Base-by-base conservation (phyloP, 23 tunicate species). In the Botrylloides violaceus region DNA sequence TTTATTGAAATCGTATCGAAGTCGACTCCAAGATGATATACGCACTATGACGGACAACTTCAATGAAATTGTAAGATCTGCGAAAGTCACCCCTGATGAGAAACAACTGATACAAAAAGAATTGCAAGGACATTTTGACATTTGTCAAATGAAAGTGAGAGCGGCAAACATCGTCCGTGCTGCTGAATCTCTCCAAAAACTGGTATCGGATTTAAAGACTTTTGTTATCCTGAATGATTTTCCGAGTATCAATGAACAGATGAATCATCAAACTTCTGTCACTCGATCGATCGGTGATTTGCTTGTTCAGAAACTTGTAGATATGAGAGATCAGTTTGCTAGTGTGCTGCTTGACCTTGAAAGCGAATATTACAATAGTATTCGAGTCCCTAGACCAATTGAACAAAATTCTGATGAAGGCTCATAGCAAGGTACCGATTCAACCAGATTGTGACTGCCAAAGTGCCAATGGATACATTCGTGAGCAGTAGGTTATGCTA, bases 121-220 rank as follows among this genome's bases (percentile, higher is more conserved):
- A 53, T 62, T 83, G 0, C 94, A 85, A 49, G 76, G 72, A 23
- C 66, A 73, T 66, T 85, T 61, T 68, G 94, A 85, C 70, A 58
- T 76, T 59, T 85, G 79, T 61, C 94, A 85, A 76, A 81, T 81
- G 86, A 70, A 85, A 66, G 96, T 88, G 18, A 37, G 96, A 32
- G 83, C 96, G 21, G 88, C 96, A 23, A 88, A 88, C 36, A 82
- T 88, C 27, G 96, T 88, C 0, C 64, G 96, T 34, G 96, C 96
- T 2, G 96, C 88, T 15, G 88, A 88, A 53, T 82, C 96, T 30
- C 65, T 88, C n/a, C 64, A 81, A 49, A 77, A 78, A 49, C 80
- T 88, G 2, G 78, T 83, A 19, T 77, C 80, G n/a, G 96, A 88
- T 30, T 33, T 88, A 32, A 88, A 88, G 48, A 88, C 96, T 23